Conservation (phyloP, 2,888 invertebrate species). For the Cheilosia soror region DNA sequence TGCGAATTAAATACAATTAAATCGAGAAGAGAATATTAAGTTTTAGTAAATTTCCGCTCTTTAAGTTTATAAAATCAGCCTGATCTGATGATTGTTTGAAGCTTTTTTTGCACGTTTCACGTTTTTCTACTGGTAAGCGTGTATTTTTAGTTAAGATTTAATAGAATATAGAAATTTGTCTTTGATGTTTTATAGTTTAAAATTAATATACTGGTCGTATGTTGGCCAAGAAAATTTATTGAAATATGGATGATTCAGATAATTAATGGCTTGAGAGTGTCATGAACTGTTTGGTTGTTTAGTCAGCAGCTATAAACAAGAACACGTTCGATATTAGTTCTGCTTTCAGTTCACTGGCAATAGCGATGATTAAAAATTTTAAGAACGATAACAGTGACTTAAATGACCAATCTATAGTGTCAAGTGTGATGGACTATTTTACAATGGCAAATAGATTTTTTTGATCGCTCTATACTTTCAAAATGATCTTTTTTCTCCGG, state of each 20-base stretch:
- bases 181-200: constrained; percentile 26
- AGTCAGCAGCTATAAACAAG: not conserved
- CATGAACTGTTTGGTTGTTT: constrained; percentile 7
- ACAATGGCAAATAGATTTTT: too few relatives aligned
- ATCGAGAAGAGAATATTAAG: constrained; percentile 13
- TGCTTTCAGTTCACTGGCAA: too few relatives aligned
- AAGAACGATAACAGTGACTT: too few relatives aligned
- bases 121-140: not conserved
- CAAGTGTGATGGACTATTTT: too few relatives aligned
- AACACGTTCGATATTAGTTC: too few relatives aligned
- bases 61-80: constrained; percentile 22
- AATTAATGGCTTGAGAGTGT: constrained; percentile 19
- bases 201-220: constrained; percentile 7
- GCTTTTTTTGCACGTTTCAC: constrained; percentile 24
- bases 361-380: too few relatives aligned
- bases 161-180: constrained; percentile 12
- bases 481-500: too few relatives aligned
- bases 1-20: constrained; percentile 19
- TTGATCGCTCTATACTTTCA: too few relatives aligned
- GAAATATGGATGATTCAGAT: constrained; percentile 34
- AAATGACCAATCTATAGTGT: too few relatives aligned
- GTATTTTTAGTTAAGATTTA: constrained; percentile 35
- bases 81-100: constrained; percentile 9
- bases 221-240: constrained; percentile 28
- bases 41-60: constrained; percentile 8